Base-by-base conservation (phyloP, 2,888 invertebrate species). In the Selenia dentaria region DNA sequence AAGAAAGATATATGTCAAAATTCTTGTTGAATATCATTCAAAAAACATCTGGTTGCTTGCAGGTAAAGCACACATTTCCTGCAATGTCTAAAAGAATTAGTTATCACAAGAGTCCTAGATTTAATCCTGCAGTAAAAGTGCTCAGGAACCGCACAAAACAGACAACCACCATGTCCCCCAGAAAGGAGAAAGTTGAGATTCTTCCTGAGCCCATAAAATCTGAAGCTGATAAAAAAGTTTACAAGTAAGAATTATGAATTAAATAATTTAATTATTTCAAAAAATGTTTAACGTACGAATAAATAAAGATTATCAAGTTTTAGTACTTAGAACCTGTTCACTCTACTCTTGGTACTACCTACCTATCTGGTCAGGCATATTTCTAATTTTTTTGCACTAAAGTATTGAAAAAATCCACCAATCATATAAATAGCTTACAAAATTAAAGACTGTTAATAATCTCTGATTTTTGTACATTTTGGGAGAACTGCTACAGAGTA, bases 171-270 rank as follows among this genome's bases (percentile, higher is more conserved):
- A 64, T 80, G 70, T 52, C 67, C 33, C 59, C 53, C 48, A 74
- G 70, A 48, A 78, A 74, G 53, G 86, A 87, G 74, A 88, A 83
- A 80, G 83, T 89, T 45, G 80, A 83, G 56, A 72, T 84, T 65
- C 75, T 93, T 51, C 64, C 85, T 31, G 80, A 87, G 54, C 96
- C 96, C 6, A 91, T 92, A 22, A 95, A 96, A 82, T 95, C 96
- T 35, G 92, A 92, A 41, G 94, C 93, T 57, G 96, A 96, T 79
- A 94, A 94, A 72, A 96, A 96, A 72, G 84, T 93, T 43, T 96
- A 96, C 74, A 95, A 93, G 95, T 95, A 66, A 76, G 82, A 6
- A 31, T 24, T 3, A 11, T 8, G 12, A 37, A 14, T 18, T 26
- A 12, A 6, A 8, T 6, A 20, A 37, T 16, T 16, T n/a, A n/a